Base-by-base conservation (phyloP, 2,888 invertebrate genomes). In the Hanleya hanleyi region DNA sequence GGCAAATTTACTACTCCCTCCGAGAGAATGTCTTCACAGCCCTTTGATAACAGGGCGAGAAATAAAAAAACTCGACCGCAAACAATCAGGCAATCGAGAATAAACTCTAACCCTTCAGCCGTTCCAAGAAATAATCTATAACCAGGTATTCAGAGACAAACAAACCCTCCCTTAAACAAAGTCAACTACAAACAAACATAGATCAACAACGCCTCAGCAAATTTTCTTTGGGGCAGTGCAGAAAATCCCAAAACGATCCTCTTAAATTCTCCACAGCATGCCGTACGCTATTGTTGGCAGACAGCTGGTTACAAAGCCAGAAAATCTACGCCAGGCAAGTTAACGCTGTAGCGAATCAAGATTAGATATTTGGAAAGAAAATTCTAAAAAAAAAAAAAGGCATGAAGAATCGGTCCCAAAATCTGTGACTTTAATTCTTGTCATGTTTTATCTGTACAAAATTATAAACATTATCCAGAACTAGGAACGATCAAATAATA, bases 81-180 rank as follows among this genome's bases (percentile, higher is more conserved):
- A 57, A 29, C 15, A 32, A 57, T 22, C 57, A 15, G 15, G 57
- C 32, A 57, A 57, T 29, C 22, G 57, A 57, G 26, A 26, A 22
- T 22, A 22, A n/a, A 29, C 32, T 18, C 57, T 57, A 57, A 57
- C 22, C 57, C 57, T 26, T n/a, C 26, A 57, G 29, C 57, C 4
- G 57, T 57, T 57, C 26, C 15, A 4, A 4, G 57, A 57, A 57
- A 57, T 29, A 57, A 57, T 57, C 57, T 57, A 57, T 57, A 57
- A 3, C 12, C 12, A 15, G 22, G 57, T 57, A 57, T 57, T 57
- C 29, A 32, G 15, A 32, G 32, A 32, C 29, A 57, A 57, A 57
- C 57, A 57, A 57, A 29, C 57, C 57, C 57, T 57, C 57, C 57
- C 57, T 57, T 57, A 57, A 57, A 57, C 57, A 57, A 57, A 57